Conservation (phyloP, 2,113 vertebrate genomes). For the Rafetus swinhoei region DNA sequence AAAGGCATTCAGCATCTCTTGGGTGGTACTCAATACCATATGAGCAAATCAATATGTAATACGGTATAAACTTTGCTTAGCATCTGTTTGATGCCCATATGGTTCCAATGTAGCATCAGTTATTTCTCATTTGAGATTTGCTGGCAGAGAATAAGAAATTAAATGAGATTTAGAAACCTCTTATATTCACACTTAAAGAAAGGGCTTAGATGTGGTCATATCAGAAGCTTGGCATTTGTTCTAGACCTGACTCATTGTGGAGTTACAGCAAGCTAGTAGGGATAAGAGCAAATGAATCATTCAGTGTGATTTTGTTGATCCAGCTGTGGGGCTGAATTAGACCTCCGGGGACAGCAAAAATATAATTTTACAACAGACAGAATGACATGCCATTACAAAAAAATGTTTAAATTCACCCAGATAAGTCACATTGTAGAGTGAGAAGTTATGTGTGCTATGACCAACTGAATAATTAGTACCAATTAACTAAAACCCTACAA, state of each 20-base stretch:
- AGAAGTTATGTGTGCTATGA: slow-evolving; percentile 27
- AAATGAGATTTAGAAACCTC: neutral
- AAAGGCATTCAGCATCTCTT: neutral
- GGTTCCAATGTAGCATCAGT: neutral
- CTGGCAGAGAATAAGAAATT: slow-evolving; percentile 22
- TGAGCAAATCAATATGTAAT: neutral
- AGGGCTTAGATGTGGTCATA: neutral
- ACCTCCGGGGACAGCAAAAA: slow-evolving; percentile 53
- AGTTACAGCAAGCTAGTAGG: slow-evolving; percentile 50
- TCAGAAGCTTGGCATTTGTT: slow-evolving; percentile 49
- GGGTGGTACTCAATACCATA: neutral
- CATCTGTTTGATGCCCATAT: neutral
- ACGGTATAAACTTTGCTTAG: neutral
- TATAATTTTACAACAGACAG: slow-evolving; percentile 46
- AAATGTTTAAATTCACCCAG: slow-evolving; percentile 46
- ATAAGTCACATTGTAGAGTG: slow-evolving; percentile 47
- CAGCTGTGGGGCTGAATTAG: slow-evolving; percentile 64
- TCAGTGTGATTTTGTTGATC: slow-evolving; percentile 57
- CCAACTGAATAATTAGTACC: slow-evolving; percentile 38
- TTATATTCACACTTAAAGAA: slow-evolving; percentile 5
- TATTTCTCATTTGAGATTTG: neutral
- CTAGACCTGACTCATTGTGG: slow-evolving; percentile 59
- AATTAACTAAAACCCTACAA: slow-evolving; percentile 29
- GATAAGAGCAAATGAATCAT: slow-evolving; percentile 46
- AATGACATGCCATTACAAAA: neutral